Evolutionary conservation across 2,888 invertebrate species (phyloP).

Genomic region (Bedellia somnulentella): DNA sequence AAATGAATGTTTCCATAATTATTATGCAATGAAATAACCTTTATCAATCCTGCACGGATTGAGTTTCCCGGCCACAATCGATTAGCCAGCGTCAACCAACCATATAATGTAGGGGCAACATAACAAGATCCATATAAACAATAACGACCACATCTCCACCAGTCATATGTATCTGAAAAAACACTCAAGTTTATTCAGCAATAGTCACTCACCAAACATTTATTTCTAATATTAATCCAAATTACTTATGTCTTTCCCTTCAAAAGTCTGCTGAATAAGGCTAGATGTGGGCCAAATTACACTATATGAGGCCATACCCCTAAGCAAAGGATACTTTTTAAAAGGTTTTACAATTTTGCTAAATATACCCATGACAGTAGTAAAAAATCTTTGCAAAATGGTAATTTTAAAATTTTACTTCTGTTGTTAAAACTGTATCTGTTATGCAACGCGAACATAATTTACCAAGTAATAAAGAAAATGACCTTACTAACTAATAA

Average conservation of each 20-base stretch:
- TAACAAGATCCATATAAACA: slow-evolving; percentile 79
- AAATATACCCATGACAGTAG: slow-evolving; percentile 22
- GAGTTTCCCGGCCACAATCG: slow-evolving; percentile 74
- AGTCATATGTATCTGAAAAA: slow-evolving; percentile 61
- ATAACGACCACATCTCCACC: slow-evolving; percentile 71
- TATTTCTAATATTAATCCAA: not conserved
- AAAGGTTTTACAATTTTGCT: slow-evolving; percentile 29
- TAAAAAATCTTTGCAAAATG: too few relatives aligned
- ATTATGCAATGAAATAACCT: slow-evolving; percentile 52
- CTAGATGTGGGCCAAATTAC: slow-evolving; percentile 75
- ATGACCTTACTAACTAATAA: too few relatives aligned
- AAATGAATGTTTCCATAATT: not conserved
- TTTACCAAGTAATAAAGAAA: too few relatives aligned
- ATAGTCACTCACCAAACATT: slow-evolving; percentile 3
- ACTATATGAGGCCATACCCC: slow-evolving; percentile 72
- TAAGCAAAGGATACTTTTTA: slow-evolving; percentile 40
- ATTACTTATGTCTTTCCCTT: slow-evolving; percentile 64
- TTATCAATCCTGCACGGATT: slow-evolving; percentile 69
- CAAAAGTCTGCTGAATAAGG: slow-evolving; percentile 70
- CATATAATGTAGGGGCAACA: slow-evolving; percentile 79
- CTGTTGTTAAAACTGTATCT: too few relatives aligned
- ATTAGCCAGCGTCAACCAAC: slow-evolving; percentile 77
- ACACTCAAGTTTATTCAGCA: too few relatives aligned
- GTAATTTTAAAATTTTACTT: too few relatives aligned
- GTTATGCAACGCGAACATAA: too few relatives aligned